Percentiles rank a stretch among this genome's conserved stretches.
These are phyloP conservation scores for Sinhomidia bicolor DNA, from an alignment of 2,888 invertebrate genomes.

Conservation along the genomic window DNA sequence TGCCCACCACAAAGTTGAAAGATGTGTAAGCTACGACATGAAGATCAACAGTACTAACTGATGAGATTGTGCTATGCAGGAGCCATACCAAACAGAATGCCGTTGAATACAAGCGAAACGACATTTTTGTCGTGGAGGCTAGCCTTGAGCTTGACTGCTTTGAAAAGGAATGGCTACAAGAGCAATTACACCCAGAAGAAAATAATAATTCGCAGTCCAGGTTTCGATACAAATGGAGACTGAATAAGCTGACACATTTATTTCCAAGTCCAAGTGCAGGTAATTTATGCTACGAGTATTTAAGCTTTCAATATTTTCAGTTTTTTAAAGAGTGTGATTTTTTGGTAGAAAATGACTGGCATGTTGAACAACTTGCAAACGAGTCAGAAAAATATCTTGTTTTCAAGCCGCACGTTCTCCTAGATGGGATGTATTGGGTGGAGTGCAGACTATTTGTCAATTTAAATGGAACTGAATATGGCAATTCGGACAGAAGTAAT, in stretches of 20 bases:
- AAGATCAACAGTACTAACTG: neutral
- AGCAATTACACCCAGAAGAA: too few species aligned
- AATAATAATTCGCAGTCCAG: neutral
- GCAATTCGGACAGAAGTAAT: neutral
- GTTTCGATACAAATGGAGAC: conserved; percentile 38
- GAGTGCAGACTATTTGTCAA: conserved; percentile 23
- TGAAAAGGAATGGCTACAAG: neutral
- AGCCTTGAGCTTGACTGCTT: conserved; percentile 37
- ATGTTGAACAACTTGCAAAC: conserved; percentile 4
- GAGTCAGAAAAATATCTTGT: neutral
- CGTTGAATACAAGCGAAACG: conserved; percentile 14
- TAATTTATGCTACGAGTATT: neutral
- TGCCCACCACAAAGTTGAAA: neutral
- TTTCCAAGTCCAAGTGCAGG: conserved; percentile 16
- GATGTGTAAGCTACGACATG: conserved; percentile 21
- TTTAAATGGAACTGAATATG: conserved; percentile 8
- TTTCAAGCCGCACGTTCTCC: conserved; percentile 11
- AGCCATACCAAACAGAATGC: neutral
- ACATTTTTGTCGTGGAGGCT: conserved; percentile 31
- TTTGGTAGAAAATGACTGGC: conserved; percentile 55
- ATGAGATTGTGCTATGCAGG: neutral
- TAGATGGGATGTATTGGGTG: conserved; percentile 36
- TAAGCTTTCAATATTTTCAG: neutral
- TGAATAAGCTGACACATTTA: neutral
- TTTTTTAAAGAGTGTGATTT: neutral